Base-by-base conservation (phyloP, 2,113 vertebrate species). In the Prinia subflava region DNA sequence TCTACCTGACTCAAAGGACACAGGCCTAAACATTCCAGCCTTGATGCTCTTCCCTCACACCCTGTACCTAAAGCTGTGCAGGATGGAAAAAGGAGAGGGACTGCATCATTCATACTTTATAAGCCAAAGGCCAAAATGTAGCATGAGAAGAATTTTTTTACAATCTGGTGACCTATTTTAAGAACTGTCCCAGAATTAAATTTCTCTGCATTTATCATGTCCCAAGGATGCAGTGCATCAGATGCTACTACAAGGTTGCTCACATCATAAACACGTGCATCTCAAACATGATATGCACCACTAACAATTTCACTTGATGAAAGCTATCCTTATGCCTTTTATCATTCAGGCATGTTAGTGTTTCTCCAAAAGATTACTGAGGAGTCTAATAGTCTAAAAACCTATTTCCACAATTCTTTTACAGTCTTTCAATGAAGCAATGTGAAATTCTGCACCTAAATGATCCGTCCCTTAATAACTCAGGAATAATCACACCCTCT, bases 271-370 rank as follows among this genome's bases (percentile, higher is more conserved):
- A 80, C 65, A 94, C 41, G 84, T 81, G 70, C 76, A 75, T 75
- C 59, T 89, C 64, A 82, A 63, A 89, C 84, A 86, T 89, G 57
- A 89, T 49, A 83, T 6, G 8, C 62, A 88, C 50, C 62, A 64
- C 79, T 74, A 91, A 89, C 15, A 89, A 55, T 70, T 83, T 64
- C 42, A 57, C 82, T 90, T 85, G 76, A 90, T 91, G 63, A 90
- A 94, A 95, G 79, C 35, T 62, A 69, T 91, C 86, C 69, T 93
- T 83, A 74, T 37, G 87, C 35, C 62, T 95, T 96, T 96, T 90
- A 92, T 89, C 69, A 67, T 71, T 93, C 84, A 90, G 88, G 65
- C 89, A 92, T 50, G 67, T 83, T 96, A 96, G 94, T 87, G 75
- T 28, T 87, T 71, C 79, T 71, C 62, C 47, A 71, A 79, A 86